Conservation (phyloP, 1,140 invertebrate species). For the Caenorhabditis tropicalis region DNA sequence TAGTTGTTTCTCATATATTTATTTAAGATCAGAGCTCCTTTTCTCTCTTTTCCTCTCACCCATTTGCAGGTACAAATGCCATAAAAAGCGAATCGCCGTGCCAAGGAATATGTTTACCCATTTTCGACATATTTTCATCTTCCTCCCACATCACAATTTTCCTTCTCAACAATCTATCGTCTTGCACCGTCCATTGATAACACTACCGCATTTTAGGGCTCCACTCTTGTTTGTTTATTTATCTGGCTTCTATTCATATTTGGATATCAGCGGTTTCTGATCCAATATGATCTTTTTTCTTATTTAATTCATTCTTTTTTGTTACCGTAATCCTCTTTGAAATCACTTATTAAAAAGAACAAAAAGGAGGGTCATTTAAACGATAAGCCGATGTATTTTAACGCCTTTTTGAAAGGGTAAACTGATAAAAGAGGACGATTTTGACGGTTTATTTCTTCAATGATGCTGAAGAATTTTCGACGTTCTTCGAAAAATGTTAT, state of each 20-base stretch:
- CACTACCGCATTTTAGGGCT: conserved; percentile 33
- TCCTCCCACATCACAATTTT: neutral
- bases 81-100: conserved; percentile 28
- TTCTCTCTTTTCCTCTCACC: neutral
- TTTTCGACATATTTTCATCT: conserved; percentile 26
- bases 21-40: neutral
- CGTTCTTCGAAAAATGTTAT: too few species aligned
- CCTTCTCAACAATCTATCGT: conserved; percentile 3
- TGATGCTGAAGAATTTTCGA: too few species aligned
- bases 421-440: neutral
- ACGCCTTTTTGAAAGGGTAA: conserved; percentile 5
- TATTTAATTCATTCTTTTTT: neutral
- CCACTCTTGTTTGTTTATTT: conserved; percentile 20
- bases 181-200: conserved; percentile 34
- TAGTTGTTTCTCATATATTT: neutral
- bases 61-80: conserved; percentile 1
- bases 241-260: neutral
- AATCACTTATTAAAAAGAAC: neutral
- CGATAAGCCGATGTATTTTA: conserved; percentile 23
- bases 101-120: conserved; percentile 37
- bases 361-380: neutral
- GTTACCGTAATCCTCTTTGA: too few species aligned
- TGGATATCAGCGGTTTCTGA: neutral
- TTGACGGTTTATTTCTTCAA: too few species aligned
- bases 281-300: neutral